Conservation (phyloP, 2,888 invertebrate species). For the Dioctria rufipes region DNA sequence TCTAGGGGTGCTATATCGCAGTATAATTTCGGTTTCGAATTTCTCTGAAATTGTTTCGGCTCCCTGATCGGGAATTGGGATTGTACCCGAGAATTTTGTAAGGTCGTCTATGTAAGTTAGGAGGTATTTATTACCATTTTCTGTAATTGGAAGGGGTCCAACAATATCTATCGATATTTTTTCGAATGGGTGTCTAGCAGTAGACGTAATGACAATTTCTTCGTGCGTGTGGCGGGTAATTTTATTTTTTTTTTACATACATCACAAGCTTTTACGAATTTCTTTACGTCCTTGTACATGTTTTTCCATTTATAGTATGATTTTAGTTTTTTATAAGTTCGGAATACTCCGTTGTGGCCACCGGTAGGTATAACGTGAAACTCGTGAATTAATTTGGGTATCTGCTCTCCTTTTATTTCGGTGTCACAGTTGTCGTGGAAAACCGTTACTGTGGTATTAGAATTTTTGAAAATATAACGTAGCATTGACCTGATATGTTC, state of each 20-base stretch:
- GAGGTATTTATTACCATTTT: conserved; percentile 39
- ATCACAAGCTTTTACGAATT: conserved; percentile 21
- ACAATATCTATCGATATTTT: not conserved
- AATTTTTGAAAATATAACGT: too few relatives aligned
- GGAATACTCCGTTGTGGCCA: too few relatives aligned
- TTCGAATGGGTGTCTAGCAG: conserved; percentile 27
- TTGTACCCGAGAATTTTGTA: not conserved
- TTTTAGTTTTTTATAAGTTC: too few relatives aligned
- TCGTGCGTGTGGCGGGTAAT: conserved; percentile 2
- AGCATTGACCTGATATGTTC: too few relatives aligned
- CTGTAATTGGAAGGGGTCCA: not conserved
- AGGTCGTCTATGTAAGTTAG: conserved; percentile 25
- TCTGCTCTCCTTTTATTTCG: too few relatives aligned
- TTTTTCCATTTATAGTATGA: conserved; percentile 30
- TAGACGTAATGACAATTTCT: conserved; percentile 51
- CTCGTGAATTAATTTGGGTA: too few relatives aligned
- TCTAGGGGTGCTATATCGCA: not conserved
- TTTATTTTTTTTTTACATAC: conserved; percentile 50
- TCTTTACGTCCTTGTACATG: conserved; percentile 52
- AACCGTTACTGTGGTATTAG: too few relatives aligned
- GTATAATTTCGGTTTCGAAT: not conserved
- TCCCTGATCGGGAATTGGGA: conserved; percentile 25
- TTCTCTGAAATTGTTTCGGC: not conserved
- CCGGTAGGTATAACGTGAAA: too few relatives aligned
- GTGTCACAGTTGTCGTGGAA: too few relatives aligned